Conservation (phyloP, 1,140 invertebrate genomes). For the Caenorhabditis briggsae region DNA sequence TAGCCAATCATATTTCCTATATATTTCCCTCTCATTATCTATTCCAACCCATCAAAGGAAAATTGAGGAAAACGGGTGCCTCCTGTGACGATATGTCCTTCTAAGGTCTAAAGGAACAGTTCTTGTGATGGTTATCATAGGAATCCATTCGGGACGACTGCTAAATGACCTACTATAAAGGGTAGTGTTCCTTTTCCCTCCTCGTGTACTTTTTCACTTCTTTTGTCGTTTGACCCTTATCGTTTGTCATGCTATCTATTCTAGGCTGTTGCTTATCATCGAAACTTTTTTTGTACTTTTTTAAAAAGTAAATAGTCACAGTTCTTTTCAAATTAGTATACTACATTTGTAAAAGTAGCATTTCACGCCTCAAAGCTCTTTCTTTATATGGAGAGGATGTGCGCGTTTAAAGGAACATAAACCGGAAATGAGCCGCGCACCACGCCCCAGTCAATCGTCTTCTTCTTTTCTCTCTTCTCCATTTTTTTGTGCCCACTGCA, state of each 20-base stretch:
- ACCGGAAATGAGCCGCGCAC: slow-evolving; percentile 23
- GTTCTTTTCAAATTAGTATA: no score
- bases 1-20: neutral
- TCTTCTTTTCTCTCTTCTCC: neutral
- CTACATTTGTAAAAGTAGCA: no score
- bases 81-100: neutral
- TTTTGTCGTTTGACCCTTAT: neutral
- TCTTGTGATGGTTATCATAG: slow-evolving; percentile 23
- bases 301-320: no score
- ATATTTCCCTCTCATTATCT: neutral
- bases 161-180: slow-evolving; percentile 13
- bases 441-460: neutral
- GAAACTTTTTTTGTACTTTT: neutral
- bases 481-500: neutral
- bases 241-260: neutral
- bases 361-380: neutral
- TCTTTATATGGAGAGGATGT: neutral
- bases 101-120: neutral
- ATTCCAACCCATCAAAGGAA: neutral
- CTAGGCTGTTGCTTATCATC: neutral
- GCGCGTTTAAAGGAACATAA: neutral
- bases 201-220: neutral
- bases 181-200: neutral
- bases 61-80: neutral
- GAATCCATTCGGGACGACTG: neutral